Conservation (phyloP, 2,888 invertebrate genomes). For the Erpobdella octoculata region DNA sequence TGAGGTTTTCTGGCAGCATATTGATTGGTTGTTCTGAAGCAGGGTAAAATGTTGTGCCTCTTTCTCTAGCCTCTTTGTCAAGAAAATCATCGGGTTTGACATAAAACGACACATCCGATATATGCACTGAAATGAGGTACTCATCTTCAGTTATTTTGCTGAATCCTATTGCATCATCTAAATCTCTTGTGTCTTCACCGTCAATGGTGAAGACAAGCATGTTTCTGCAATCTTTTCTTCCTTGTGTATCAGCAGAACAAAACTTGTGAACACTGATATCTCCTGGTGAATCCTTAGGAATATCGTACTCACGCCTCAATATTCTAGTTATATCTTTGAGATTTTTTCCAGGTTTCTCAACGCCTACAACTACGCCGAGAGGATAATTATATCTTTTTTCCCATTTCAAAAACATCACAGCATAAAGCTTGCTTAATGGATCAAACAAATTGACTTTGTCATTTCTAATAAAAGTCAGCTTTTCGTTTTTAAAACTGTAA, state of each 20-base stretch:
- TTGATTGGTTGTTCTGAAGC: conserved; percentile 59
- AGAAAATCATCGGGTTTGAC: conserved; percentile 64
- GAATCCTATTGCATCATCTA: conserved; percentile 88
- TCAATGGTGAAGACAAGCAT: conserved; percentile 79
- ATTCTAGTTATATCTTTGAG: conserved; percentile 39
- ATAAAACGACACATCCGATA: conserved; percentile 82
- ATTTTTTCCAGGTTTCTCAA: conserved; percentile 39
- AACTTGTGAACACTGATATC: conserved; percentile 39
- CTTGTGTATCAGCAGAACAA: conserved; percentile 46
- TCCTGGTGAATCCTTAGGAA: conserved; percentile 39
- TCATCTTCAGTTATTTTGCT: conserved; percentile 50
- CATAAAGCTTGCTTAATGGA: conserved; percentile 41
- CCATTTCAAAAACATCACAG: conserved; percentile 46
- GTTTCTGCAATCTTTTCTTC: conserved; percentile 52
- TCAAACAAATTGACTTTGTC: conserved; percentile 39
- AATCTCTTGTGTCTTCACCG: conserved; percentile 77
- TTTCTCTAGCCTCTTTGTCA: conserved; percentile 62
- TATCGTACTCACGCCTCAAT: conserved; percentile 42
- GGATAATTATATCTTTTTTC: conserved; percentile 40
- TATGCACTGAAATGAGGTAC: conserved; percentile 68
- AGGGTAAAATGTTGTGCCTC: conserved; percentile 61
- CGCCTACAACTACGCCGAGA: conserved; percentile 45
- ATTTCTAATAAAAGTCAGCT: conserved; percentile 41
- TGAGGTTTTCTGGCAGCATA: conserved; percentile 83
- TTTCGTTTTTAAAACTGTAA: conserved; percentile 39